These are phyloP conservation scores for Centropus unirufus DNA, from an alignment of 2,113 vertebrate genomes.

Conservation along the genomic window DNA sequence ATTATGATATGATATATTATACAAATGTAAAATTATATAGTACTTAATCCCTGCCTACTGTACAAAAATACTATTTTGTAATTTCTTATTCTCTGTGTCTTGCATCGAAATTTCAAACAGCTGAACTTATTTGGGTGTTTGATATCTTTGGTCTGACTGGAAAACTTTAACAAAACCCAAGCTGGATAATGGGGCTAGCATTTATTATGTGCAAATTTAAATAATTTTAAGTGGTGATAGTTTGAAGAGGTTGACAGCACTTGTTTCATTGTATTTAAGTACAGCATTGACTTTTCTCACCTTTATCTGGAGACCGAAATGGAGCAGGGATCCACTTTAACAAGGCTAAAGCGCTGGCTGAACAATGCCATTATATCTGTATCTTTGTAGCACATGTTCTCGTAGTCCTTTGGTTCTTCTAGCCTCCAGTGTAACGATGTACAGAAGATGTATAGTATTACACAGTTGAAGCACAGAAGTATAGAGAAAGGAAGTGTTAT, in stretches of 20 bases:
- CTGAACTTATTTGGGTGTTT: conserved; percentile 44
- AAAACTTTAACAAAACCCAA: conserved; percentile 55
- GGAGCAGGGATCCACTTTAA: not conserved
- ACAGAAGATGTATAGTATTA: not conserved
- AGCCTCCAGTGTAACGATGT: not conserved
- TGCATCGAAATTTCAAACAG: conserved; percentile 8
- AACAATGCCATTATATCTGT: not conserved
- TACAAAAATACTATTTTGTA: not conserved
- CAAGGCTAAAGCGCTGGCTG: not conserved
- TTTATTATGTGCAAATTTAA: not conserved
- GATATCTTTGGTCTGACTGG: not conserved
- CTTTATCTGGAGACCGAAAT: not conserved
- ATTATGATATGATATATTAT: not conserved
- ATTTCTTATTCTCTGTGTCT: not conserved
- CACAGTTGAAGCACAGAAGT: not conserved
- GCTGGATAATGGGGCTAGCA: not conserved
- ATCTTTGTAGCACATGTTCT: not conserved
- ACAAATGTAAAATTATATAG: conserved; percentile 32
- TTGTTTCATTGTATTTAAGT: not conserved
- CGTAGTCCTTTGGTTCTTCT: not conserved
- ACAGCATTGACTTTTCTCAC: not conserved
- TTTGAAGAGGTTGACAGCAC: not conserved
- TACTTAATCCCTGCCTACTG: conserved; percentile 25
- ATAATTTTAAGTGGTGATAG: not conserved
- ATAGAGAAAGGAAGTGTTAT: not conserved